Percentiles rank a stretch among this genome's conserved stretches.
These are phyloP conservation scores for Nothobranchius kuhntae DNA, from an alignment of 2,113 vertebrate genomes.

Conservation along the genomic window DNA sequence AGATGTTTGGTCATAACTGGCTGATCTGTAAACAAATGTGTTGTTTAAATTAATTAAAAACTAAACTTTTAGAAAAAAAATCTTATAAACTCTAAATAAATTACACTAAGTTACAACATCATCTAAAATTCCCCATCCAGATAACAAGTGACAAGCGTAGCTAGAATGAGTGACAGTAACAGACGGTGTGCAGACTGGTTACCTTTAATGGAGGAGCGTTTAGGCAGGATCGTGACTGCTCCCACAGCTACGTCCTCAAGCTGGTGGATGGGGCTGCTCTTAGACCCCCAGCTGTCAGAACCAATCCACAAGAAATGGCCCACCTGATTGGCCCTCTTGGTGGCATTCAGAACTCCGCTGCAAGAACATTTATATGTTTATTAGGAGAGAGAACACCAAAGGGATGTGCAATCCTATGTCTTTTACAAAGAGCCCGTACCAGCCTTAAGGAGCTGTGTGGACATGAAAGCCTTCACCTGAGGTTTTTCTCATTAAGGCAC, in stretches of 20 bases:
- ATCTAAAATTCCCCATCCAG: too few relatives aligned
- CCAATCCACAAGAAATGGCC: slow-evolving; percentile 96
- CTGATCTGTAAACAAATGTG: too few relatives aligned
- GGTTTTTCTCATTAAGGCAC: slow-evolving; percentile 11
- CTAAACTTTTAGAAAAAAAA: too few relatives aligned
- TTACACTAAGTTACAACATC: too few relatives aligned
- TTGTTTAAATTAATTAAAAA: too few relatives aligned
- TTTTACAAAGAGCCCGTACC: slow-evolving; percentile 32
- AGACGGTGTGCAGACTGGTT: slow-evolving; percentile 23
- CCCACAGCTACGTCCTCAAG: slow-evolving; percentile 91
- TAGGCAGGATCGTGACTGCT: slow-evolving; percentile 92
- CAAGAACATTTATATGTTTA: slow-evolving; percentile 51
- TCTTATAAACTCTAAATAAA: too few relatives aligned
- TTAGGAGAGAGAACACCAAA: slow-evolving; percentile 29
- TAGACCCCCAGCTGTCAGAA: slow-evolving; percentile 95
- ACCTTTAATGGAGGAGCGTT: slow-evolving; percentile 92
- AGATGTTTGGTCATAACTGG: too few relatives aligned
- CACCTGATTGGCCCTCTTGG: slow-evolving; percentile 89
- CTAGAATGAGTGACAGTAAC: too few relatives aligned
- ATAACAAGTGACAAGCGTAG: too few relatives aligned
- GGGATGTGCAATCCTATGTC: slow-evolving; percentile 34
- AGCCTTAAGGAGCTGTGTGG: slow-evolving; percentile 22
- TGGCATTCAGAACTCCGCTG: slow-evolving; percentile 92
- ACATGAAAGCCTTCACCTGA: slow-evolving; percentile 21
- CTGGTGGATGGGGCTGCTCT: slow-evolving; percentile 84